Conservation (phyloP, 2,888 invertebrate genomes). For the Pogonocherus hispidulus region DNA sequence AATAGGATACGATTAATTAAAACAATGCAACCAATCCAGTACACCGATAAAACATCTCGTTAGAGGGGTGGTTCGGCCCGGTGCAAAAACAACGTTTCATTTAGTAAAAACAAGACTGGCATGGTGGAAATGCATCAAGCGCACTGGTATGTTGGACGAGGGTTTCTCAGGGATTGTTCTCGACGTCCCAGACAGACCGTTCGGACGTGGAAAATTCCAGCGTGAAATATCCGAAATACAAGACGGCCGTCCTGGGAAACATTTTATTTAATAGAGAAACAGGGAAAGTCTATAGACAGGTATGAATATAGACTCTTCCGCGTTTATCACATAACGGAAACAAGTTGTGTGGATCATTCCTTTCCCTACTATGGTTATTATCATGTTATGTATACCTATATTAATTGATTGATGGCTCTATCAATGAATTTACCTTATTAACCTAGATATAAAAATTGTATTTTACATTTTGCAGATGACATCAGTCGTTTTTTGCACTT, state of each 20-base stretch:
- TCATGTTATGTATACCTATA: too few relatives aligned
- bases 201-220: background rate
- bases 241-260: background rate
- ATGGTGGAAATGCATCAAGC: background rate
- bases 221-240: background rate
- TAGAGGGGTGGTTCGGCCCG: background rate
- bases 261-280: too few relatives aligned
- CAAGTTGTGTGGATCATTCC: too few relatives aligned
- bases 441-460: too few relatives aligned
- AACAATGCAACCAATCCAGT: background rate
- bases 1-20: background rate
- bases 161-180: background rate
- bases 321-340: too few relatives aligned
- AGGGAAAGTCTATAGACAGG: too few relatives aligned
- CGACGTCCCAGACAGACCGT: background rate
- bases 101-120: constrained; percentile 4
- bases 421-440: too few relatives aligned
- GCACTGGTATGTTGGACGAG: background rate
- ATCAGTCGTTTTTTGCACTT: too few relatives aligned
- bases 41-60: background rate
- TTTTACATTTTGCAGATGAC: too few relatives aligned
- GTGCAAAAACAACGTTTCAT: background rate
- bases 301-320: too few relatives aligned
- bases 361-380: too few relatives aligned
- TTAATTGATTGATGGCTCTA: too few relatives aligned